These are phyloP conservation scores for Plagodis dolabraria DNA, from an alignment of 2,888 invertebrate species.

Conservation along the genomic window DNA sequence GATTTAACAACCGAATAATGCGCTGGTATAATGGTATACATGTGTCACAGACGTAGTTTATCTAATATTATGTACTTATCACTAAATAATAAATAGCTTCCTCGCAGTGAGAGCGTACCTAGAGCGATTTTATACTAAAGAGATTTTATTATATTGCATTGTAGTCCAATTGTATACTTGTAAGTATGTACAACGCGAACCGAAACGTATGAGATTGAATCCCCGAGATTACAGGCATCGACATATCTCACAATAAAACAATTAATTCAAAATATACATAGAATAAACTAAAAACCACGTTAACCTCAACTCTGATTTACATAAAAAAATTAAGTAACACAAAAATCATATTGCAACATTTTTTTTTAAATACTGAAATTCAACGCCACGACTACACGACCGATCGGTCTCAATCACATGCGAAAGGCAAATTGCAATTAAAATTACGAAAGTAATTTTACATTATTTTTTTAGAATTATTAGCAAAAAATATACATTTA, in stretches of 20 bases:
- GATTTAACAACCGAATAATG: slow-evolving; percentile 70
- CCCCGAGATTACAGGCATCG: slow-evolving; percentile 79
- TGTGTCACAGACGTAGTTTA: slow-evolving; percentile 76
- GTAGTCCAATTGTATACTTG: slow-evolving; percentile 60
- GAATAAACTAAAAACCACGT: slow-evolving; percentile 62
- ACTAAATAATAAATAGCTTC: slow-evolving; percentile 84
- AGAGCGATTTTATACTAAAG: slow-evolving; percentile 80
- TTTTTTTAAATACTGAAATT: slow-evolving; percentile 62
- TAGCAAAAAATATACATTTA: slow-evolving; percentile 84
- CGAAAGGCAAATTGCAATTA: slow-evolving; percentile 52
- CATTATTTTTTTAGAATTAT: slow-evolving; percentile 57
- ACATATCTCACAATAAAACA: slow-evolving; percentile 64
- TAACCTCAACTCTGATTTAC: slow-evolving; percentile 77
- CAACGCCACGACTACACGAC: slow-evolving; percentile 47
- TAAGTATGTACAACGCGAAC: slow-evolving; percentile 61
- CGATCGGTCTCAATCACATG: slow-evolving; percentile 48
- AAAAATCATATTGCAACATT: slow-evolving; percentile 80
- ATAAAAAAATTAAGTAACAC: slow-evolving; percentile 79
- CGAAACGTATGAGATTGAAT: slow-evolving; percentile 75
- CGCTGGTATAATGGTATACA: slow-evolving; percentile 82
- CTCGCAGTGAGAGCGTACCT: slow-evolving; percentile 74
- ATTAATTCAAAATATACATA: slow-evolving; percentile 78
- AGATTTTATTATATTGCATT: slow-evolving; percentile 78
- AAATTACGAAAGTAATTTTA: slow-evolving; percentile 47
- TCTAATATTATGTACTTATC: slow-evolving; percentile 76